Conservation (phyloP, 2,113 vertebrate species). For the Numenius arquata region DNA sequence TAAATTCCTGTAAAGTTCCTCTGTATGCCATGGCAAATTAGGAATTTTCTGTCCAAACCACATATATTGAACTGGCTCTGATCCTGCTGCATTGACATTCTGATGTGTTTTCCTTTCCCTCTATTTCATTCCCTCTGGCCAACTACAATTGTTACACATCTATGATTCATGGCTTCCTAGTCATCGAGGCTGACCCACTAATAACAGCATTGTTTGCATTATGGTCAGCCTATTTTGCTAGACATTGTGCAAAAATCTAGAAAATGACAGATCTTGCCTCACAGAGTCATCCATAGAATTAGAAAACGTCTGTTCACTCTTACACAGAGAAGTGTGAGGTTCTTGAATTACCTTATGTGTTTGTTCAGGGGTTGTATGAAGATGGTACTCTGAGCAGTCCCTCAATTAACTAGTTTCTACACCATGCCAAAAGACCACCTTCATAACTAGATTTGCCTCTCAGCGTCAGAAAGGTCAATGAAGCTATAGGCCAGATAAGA, state of each 20-base stretch:
- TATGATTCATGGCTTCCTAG: neutral
- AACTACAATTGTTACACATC: neutral
- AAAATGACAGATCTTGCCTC: neutral
- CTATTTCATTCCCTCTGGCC: neutral
- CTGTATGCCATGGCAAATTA: neutral
- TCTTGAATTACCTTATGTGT: neutral
- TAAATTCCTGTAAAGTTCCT: slow-evolving; percentile 7
- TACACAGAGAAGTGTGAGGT: neutral
- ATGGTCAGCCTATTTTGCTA: neutral
- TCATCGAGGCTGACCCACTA: neutral
- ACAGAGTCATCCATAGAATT: neutral
- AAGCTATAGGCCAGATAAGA: neutral
- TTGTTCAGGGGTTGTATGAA: neutral
- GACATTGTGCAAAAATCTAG: neutral
- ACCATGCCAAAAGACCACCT: neutral
- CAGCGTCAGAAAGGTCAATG: neutral
- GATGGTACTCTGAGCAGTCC: neutral
- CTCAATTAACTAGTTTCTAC: neutral
- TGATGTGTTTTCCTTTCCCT: slow-evolving; percentile 39
- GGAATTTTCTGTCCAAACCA: slow-evolving; percentile 23
- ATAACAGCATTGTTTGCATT: neutral
- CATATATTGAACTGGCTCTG: neutral
- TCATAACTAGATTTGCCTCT: neutral
- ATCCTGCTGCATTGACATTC: neutral
- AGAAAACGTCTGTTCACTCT: neutral